Base-by-base conservation (phyloP, 2,888 invertebrate genomes). In the Athalia circularis region DNA sequence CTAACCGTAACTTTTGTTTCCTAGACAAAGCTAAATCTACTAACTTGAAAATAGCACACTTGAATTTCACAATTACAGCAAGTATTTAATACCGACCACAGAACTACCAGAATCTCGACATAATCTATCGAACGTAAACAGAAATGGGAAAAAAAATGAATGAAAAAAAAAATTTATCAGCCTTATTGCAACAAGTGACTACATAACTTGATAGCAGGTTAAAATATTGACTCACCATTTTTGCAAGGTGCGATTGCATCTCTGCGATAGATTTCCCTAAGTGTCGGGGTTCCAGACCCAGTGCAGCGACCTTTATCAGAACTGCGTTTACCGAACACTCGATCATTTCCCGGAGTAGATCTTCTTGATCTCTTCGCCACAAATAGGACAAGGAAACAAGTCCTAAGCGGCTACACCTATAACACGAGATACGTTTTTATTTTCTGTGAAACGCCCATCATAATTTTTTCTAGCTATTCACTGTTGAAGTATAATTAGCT, bases 321-420 rank as follows among this genome's bases (percentile, higher is more conserved):
- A 99, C 95, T 78, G 99, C 98, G 88, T 98, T 95, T 82, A 99
- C 93, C 85, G 95, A 95, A 89, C 96, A 96, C 84, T 94, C 94
- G 88, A 99, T 97, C 99, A 99, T 99, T 93, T 99, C 99, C 89
- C 96, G 95, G 79, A 99, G 92, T 82, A 99, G 92, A 90, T 98
- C 97, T 87, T 94, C 94, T 92, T 99, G 99, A 91, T 99, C 96
- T 88, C 98, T 92, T 90, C 97, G 94, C 99, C 99, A 99, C 83
- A 99, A 92, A 92, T 98, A 99, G 57, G 98, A 96, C 85, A 99
- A 92, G 76, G 97, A 95, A 83, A 95, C 93, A 86, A 99, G 93
- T 86, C 95, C 96, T 87, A 99, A 93, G 86, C 99, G 94, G 86
- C 93, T 93, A 92, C 99, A 99, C 79, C 97, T 98, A 91, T 81